Base-by-base conservation (phyloP, 2,113 vertebrate species). In the Astur gentilis region DNA sequence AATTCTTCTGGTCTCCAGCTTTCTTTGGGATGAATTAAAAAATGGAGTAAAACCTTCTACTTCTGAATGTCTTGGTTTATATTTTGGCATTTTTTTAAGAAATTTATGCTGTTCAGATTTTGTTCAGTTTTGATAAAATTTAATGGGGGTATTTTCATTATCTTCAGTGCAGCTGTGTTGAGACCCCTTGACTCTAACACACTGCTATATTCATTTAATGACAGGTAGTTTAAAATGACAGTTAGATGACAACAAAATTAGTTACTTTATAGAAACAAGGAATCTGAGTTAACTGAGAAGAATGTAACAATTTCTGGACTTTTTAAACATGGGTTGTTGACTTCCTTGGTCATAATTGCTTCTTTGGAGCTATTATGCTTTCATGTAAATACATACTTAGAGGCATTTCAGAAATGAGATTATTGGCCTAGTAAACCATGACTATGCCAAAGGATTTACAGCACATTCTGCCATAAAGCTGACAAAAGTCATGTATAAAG, bases 321-420 rank as follows among this genome's bases (percentile, higher is more conserved):
- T 90, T 92, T 90, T 22, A 91, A 96, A 78, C 55, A 38, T n/a
- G 36, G 54, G 11, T 80, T 94, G 60, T 90, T 97, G 71, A 94
- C 64, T 96, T 96, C 13, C 32, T 91, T 89, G 21, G 32, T 87
- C 49, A 79, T 92, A 95, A 97, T 95, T 96, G 19, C 69, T 87
- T 97, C 66, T 95, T 95, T 84, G 76, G 45, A 90, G 32, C 36
- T 92, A 92, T 86, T 93, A 83, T 32, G 61, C 38, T 94, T 42
- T 97, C 66, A 84, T 93, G 75, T 94, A 97, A 97, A 95, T 93
- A 93, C 13, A 49, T 93, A 96, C 91, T 96, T 96, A 95, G 50
- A 77, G 52, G 16, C 38, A 62, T 83, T 97, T 95, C 78, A 91
- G 82, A 93, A 97, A 97, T 64, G 38, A 93, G 64, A 96, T 97